Percentiles rank a stretch among this genome's conserved stretches.
phyloP scores from a whole-genome alignment of 2,113 vertebrate genomes.

The Monopterus albus region DNA sequence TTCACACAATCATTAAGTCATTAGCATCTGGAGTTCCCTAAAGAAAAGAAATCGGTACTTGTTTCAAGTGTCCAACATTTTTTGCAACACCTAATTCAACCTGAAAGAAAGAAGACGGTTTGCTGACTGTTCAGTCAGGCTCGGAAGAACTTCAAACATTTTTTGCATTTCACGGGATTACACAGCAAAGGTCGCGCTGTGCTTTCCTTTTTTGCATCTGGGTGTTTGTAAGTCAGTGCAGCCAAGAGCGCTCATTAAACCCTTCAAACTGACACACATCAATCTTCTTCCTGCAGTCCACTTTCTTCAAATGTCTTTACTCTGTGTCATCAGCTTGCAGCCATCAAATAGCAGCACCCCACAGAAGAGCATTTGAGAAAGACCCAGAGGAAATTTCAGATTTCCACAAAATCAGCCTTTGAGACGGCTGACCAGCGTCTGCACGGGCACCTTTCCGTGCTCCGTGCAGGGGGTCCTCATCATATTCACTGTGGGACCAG shows the following conservation, averaged over 20 bases:
- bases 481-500: conserved; percentile 19
- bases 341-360: conserved; percentile 3
- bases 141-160: conserved; percentile 6
- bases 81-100: conserved; percentile 40
- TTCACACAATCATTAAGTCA: not conserved
- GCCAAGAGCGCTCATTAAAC: conserved; percentile 9
- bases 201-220: conserved; percentile 46
- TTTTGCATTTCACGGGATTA: conserved; percentile 42
- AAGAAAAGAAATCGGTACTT: conserved; percentile 14
- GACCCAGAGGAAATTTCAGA: conserved; percentile 1
- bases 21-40: conserved; percentile 5
- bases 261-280: not conserved
- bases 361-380: conserved; percentile 4
- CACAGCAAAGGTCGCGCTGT: conserved; percentile 26
- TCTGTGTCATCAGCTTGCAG: not conserved
- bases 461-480: not conserved
- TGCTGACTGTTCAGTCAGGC: conserved; percentile 17
- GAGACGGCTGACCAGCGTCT: conserved; percentile 6
- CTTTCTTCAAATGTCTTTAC: not conserved
- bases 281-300: not conserved
- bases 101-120: conserved; percentile 37
- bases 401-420: conserved; percentile 7
- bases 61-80: conserved; percentile 33
- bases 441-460: not conserved
- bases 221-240: conserved; percentile 28